These are phyloP conservation scores for Netta rufina DNA, from an alignment of 2,797 vertebrate species.

Conservation along the genomic window DNA sequence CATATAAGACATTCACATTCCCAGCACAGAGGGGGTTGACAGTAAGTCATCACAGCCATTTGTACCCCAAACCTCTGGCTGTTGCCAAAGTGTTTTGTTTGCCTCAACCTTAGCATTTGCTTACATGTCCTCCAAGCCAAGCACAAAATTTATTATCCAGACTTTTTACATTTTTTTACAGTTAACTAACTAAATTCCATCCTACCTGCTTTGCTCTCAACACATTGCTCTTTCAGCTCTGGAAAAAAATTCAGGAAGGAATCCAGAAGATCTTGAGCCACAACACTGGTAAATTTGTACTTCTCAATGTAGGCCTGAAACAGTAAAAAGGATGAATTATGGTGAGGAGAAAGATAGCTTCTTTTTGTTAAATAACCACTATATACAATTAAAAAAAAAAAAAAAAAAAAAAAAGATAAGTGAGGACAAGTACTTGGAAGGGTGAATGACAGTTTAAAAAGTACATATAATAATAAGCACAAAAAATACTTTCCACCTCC, in stretches of 20 bases:
- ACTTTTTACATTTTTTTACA: neutral
- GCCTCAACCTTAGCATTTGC: neutral
- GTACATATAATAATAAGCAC: neutral
- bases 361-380: neutral
- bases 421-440: neutral
- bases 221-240: slow-evolving; percentile 87
- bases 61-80: neutral
- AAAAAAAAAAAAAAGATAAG: neutral
- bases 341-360: neutral
- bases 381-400: neutral
- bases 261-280: slow-evolving; percentile 92
- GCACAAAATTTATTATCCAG: neutral
- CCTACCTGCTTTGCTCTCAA: slow-evolving; percentile 88
- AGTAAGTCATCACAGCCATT: neutral
- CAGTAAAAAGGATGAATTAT: neutral
- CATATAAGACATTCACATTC: neutral
- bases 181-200: neutral
- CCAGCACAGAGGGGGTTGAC: neutral
- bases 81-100: neutral
- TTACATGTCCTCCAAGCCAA: neutral
- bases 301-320: slow-evolving; percentile 91
- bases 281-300: slow-evolving; percentile 92
- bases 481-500: neutral
- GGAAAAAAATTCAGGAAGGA: slow-evolving; percentile 92
- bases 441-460: neutral